Percentiles rank a stretch among this genome's conserved stretches.
phyloP scores from a whole-genome alignment of 2,888 invertebrate genomes.

The Polyommatus iphigenia region DNA sequence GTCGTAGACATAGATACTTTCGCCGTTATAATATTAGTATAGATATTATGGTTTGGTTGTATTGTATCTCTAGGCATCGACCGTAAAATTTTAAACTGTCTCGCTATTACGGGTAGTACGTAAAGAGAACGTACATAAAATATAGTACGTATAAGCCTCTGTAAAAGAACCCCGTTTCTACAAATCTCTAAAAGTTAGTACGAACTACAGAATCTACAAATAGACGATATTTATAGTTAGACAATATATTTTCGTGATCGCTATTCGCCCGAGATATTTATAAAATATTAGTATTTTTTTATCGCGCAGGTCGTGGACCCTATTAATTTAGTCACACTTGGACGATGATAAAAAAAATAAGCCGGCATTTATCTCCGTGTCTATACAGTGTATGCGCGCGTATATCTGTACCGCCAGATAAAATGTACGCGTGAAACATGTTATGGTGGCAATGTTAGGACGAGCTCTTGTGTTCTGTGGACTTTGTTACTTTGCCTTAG shows the following conservation, averaged over 20 bases:
- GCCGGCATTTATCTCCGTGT: constrained; percentile 42
- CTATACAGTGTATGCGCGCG: constrained; percentile 32
- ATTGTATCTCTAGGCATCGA: no score
- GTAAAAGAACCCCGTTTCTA: no score
- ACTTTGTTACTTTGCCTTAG: constrained; percentile 46
- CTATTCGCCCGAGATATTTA: background rate
- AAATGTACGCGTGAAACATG: constrained; percentile 45
- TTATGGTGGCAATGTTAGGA: constrained; percentile 46
- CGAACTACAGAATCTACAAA: no score
- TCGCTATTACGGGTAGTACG: no score
- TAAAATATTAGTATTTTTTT: constrained; percentile 6
- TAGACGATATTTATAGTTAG: background rate
- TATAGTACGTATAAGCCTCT: no score
- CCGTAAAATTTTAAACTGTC: no score
- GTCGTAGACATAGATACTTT: no score
- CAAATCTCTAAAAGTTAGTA: no score
- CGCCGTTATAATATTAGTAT: no score
- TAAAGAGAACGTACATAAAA: no score
- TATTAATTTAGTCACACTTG: constrained; percentile 39
- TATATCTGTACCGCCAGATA: constrained; percentile 50
- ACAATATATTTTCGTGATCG: background rate
- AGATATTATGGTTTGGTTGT: no score
- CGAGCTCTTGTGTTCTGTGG: constrained; percentile 44
- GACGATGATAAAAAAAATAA: constrained; percentile 50
- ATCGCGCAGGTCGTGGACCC: constrained; percentile 39